phyloP scores from a whole-genome alignment of 53 echinoderm and acorn worm genomes.

The Zoroaster sp. region DNA sequence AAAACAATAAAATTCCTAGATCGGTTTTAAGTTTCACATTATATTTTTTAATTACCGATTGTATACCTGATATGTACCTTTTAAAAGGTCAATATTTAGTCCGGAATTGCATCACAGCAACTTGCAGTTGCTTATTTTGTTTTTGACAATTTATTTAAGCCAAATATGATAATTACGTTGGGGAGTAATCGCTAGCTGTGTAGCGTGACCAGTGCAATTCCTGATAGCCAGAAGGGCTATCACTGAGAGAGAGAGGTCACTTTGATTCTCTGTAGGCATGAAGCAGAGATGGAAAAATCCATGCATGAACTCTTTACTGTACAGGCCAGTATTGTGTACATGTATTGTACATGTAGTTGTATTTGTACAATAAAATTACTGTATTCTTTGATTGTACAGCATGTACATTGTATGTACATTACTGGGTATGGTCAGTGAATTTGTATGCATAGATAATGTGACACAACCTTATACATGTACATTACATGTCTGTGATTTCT shows the following conservation, averaged over 20 bases:
- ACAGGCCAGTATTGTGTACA: not conserved
- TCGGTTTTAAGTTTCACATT: no score
- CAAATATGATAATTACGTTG: not conserved
- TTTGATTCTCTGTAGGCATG: not conserved
- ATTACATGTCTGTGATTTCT: no score
- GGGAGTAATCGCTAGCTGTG: not conserved
- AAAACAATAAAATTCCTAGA: no score
- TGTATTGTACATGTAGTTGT: no score
- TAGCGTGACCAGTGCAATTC: conserved; percentile 5
- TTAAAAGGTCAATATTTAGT: not conserved
- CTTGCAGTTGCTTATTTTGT: not conserved
- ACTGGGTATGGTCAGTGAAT: no score
- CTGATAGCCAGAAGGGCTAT: conserved; percentile 11
- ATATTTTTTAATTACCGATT: no score
- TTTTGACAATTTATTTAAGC: not conserved
- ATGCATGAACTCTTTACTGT: not conserved
- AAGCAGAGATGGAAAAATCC: not conserved
- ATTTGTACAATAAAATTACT: no score
- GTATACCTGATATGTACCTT: no score
- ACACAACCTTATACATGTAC: no score
- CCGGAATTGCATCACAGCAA: not conserved
- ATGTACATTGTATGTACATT: no score
- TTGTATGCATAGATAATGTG: no score
- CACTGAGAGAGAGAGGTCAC: not conserved
- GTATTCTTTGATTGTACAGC: no score